Evolutionary conservation across 2,113 vertebrate genomes (phyloP).

Genomic region (Gorsachius goisagi): DNA sequence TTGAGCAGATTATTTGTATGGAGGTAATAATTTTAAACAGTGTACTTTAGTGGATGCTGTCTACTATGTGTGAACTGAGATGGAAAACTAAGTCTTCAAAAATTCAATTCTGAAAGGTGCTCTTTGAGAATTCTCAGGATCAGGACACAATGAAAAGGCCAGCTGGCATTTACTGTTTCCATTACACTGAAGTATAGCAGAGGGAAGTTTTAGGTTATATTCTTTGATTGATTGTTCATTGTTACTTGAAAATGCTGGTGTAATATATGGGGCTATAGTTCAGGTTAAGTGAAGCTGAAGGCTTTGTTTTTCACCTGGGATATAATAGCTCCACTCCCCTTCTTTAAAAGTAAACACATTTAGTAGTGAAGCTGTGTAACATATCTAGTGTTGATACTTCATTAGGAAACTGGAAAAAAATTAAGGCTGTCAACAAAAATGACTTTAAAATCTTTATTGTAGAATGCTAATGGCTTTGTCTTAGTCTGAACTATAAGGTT

Average conservation of each 20-base stretch:
- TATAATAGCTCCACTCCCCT: neutral
- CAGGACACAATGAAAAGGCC: neutral
- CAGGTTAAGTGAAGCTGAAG: neutral
- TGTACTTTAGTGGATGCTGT: neutral
- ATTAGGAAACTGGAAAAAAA: neutral
- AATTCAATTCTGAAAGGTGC: neutral
- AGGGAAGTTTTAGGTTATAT: neutral
- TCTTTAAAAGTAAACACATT: constrained; percentile 9
- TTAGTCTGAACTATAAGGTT: neutral
- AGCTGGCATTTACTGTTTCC: neutral
- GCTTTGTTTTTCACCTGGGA: neutral
- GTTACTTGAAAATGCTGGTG: neutral
- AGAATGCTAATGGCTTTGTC: neutral
- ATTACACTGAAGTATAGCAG: neutral
- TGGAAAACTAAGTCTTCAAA: neutral
- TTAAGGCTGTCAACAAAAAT: neutral
- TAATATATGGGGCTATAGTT: neutral
- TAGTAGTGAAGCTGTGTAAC: neutral
- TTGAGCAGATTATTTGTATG: neutral
- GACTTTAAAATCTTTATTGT: neutral
- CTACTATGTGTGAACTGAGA: neutral
- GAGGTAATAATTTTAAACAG: constrained; percentile 10
- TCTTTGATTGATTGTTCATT: constrained; percentile 24
- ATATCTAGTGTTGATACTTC: neutral
- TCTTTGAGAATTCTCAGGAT: neutral